Evolutionary conservation across 37 sponge, comb jelly and placozoan genomes (phyloP), one percentile per base, ranked within the genome.

Genomic region (Aplysina aerophoba): DNA sequence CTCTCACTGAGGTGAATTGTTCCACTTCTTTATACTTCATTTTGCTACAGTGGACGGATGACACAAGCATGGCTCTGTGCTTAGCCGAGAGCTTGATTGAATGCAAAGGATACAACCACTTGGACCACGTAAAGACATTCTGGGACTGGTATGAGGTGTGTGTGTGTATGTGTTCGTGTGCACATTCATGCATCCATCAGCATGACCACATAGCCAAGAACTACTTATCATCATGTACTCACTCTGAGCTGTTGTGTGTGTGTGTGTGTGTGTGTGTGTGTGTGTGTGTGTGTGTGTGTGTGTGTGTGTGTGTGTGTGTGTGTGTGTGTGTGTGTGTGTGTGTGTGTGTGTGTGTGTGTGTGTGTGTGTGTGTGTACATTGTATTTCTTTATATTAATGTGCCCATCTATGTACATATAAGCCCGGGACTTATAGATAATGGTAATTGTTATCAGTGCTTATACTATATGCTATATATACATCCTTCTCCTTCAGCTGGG

Each of bases 11-110:
- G 59, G 4, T 81, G 13, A 6, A 4, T 60, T 60, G 19, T 39
- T 81, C 15, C 22, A 3, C 21, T 30, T 58, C 64, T 84, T 11
- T 3, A 24, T 17, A n/a, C 30, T 39, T 63, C 72, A 19, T 24
- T 67, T 24, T 66, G 19, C 30, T 67, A 19, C 62, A 96, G 94
- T 96, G 97, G 97, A 96, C 97, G 24, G 97, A 96, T 91, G 94
- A 93, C 69, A 93, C 97, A 31, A 93, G 94, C 37, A 96, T 96
- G 97, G 92, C 88, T 28, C 88, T 96, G 61, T 93, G 94, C 87
- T 56, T 96, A 59, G 94, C 97, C 14, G 97, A 96, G 72, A 96
- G 97, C 60, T 82, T 96, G 57, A 87, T 93, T 22, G 94, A 96
- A 56, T 91, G 92, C 40, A 83, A 87, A 55, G 94, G 92, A 21